Evolutionary conservation across 2,113 vertebrate species (phyloP).

Genomic region (Ptilorrhoa leucosticta): DNA sequence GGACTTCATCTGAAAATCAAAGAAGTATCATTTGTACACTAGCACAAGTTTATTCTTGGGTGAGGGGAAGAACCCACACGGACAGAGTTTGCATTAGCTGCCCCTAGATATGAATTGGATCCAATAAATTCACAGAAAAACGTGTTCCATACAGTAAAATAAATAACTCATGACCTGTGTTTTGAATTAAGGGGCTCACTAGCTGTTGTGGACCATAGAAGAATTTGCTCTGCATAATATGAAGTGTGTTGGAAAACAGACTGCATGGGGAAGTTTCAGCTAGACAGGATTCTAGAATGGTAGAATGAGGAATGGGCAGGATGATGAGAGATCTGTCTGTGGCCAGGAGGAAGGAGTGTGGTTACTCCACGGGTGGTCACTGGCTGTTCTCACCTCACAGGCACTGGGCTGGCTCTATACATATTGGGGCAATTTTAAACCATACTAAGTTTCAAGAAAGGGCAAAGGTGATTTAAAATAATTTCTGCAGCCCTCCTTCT

Average conservation of each 20-base stretch:
- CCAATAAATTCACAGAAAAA: background rate
- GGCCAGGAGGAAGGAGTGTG: background rate
- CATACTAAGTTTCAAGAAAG: background rate
- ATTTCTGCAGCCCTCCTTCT: background rate
- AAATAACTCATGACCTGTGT: background rate
- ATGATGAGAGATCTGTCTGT: background rate
- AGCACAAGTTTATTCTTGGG: background rate
- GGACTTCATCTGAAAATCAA: constrained; percentile 5
- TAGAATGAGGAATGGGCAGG: background rate
- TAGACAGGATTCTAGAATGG: background rate
- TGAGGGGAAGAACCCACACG: background rate
- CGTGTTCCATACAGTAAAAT: background rate
- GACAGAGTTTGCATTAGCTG: background rate
- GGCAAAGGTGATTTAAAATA: background rate
- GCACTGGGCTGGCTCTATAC: background rate
- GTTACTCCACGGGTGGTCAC: background rate
- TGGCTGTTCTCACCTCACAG: background rate
- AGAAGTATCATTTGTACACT: background rate
- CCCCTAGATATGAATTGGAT: background rate
- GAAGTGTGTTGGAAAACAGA: background rate
- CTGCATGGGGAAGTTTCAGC: background rate
- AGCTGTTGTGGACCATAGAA: background rate
- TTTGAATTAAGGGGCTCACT: background rate
- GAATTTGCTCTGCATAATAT: background rate
- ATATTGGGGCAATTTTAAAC: background rate